Base-by-base conservation (phyloP, 2,888 invertebrate genomes). In the Argyra leucocephala region DNA sequence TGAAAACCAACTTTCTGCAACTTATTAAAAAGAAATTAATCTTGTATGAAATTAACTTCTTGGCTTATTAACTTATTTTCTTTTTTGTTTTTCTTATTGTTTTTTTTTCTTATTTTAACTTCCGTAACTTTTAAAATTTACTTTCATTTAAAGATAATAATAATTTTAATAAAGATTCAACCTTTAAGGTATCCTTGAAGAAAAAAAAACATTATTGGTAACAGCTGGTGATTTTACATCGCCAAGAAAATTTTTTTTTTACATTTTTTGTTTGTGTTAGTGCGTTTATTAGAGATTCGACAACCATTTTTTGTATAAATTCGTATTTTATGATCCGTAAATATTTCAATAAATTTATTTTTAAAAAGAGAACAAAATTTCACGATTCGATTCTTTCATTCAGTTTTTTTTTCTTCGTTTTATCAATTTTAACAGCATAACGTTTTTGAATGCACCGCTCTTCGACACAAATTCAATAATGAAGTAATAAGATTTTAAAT, bases 1-100 rank as follows among this genome's bases (percentile, higher is more conserved):
- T 48, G 48, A 18, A 48, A 31, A 48, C 15, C 15, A 48, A 18
- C 48, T 48, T 48, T 48, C 48, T 18, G 48, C 48, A 12, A 48
- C 48, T 48, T 48, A 48, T 48, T 48, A 48, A 48, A 48, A 48
- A 48, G 48, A 48, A 48, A 48, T 48, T 48, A 48, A 48, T 48
- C 48, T 48, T 48, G 48, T 48, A 48, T 48, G 48, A 48, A 48
- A 48, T 48, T 48, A 48, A 48, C 48, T 48, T 48, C 18, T 48
- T 48, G 48, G 18, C 48, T 48, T 48, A 48, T 48, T 48, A 48
- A 48, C 48, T 48, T 48, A 48, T 48, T 48, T 48, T 12, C 12
- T 15, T 37, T 10, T 48, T 48, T 18, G 5, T 48, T 48, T 18
- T 48, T 48, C n/a, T 48, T 48, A 12, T 12, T 18, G 18, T 48